phyloP scores from a whole-genome alignment of 1,140 invertebrate genomes.

The Ectropis grisescens region DNA sequence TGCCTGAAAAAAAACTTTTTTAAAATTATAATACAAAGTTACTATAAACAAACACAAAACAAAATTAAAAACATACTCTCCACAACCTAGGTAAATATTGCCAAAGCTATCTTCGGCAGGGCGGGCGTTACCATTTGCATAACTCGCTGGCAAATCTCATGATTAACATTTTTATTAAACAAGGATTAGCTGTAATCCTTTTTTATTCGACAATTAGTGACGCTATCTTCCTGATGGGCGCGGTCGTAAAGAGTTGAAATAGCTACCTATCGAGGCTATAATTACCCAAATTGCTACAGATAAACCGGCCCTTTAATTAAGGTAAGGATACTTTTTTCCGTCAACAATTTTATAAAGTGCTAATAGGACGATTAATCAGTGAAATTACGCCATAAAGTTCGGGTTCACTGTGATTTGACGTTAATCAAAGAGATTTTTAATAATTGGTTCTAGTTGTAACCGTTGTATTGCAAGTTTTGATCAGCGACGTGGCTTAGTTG shows the following conservation, averaged over 20 bases:
- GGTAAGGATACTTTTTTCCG: constrained; percentile 24
- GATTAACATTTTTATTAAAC: constrained; percentile 69
- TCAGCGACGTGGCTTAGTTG: no score
- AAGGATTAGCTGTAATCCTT: constrained; percentile 63
- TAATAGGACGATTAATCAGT: constrained; percentile 10
- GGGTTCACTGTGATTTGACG: no score
- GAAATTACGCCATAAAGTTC: no score
- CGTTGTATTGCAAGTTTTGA: no score
- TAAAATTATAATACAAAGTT: no score
- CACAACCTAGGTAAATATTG: no score
- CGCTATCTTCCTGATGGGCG: constrained; percentile 42
- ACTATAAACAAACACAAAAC: no score
- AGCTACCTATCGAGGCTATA: constrained; percentile 47
- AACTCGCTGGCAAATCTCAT: constrained; percentile 49
- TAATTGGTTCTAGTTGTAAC: no score
- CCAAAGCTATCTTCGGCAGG: constrained; percentile 29
- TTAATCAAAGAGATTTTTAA: no score
- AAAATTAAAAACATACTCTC: no score
- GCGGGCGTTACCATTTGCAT: constrained; percentile 49
- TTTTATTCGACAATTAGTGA: constrained; percentile 64
- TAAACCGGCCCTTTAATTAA: constrained; percentile 37
- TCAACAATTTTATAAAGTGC: constrained; percentile 25
- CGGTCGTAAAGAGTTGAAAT: constrained; percentile 64
- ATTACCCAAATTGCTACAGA: constrained; percentile 57
- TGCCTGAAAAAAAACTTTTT: no score